Conservation (phyloP, 2,797 vertebrate genomes). For the Microcaecilia unicolor region DNA sequence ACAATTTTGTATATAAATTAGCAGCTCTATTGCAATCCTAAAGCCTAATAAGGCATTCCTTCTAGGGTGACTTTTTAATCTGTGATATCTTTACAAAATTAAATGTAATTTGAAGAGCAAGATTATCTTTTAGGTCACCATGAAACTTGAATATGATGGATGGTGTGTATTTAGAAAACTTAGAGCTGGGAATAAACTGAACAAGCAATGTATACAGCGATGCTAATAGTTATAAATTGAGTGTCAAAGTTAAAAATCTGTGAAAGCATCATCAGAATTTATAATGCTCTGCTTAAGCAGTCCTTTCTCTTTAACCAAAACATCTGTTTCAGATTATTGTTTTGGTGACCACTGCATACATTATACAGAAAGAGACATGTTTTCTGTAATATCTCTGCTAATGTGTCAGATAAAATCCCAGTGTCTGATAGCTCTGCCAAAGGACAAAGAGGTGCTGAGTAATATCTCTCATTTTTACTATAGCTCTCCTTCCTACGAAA, state of each 20-base stretch:
- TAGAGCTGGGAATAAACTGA: constrained; percentile 19
- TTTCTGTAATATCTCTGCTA: constrained; percentile 49
- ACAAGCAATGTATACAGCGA: constrained; percentile 3
- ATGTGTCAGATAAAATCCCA: constrained; percentile 22
- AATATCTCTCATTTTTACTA: constrained; percentile 29
- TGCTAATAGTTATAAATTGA: constrained; percentile 33
- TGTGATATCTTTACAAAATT: constrained; percentile 17
- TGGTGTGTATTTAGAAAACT: not conserved
- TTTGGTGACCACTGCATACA: constrained; percentile 62
- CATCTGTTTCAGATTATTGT: constrained; percentile 73
- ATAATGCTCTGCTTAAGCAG: constrained; percentile 55
- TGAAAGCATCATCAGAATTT: constrained; percentile 33
- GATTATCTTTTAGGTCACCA: constrained; percentile 26
- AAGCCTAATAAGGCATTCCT: constrained; percentile 26
- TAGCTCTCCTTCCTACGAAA: constrained; percentile 48
- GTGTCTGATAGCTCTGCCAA: constrained; percentile 57
- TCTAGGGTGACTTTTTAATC: constrained; percentile 17
- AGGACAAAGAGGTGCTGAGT: constrained; percentile 57
- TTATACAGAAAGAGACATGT: constrained; percentile 62
- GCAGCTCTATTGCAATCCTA: constrained; percentile 25
- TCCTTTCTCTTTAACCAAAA: constrained; percentile 53
- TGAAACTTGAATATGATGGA: constrained; percentile 20
- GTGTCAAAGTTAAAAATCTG: constrained; percentile 29
- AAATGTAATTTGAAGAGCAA: constrained; percentile 23
- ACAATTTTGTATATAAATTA: constrained; percentile 37